Evolutionary conservation across 2,113 vertebrate genomes (phyloP), one percentile per base, ranked within the genome.

Genomic region (Heteronetta atricapilla): DNA sequence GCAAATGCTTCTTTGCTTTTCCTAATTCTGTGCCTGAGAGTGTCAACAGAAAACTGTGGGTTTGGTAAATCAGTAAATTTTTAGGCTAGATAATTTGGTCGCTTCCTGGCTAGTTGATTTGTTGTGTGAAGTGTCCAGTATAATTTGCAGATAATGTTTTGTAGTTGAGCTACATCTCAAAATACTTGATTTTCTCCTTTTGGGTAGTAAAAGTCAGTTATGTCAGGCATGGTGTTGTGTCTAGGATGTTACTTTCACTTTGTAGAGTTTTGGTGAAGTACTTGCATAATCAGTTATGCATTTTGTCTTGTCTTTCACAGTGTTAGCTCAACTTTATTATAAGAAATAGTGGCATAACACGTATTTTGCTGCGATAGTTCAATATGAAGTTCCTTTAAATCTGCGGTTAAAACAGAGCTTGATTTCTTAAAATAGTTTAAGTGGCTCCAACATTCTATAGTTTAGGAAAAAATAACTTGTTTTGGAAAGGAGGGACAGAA

Each of bases 211-310:
- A 8, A 79, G 55, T 50, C 9, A 21, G 1, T 21, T 85, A 42
- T 81, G 17, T 33, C 7, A 20, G 38, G 29, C 0, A 0, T 55
- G 46, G 21, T 28, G 9, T 33, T 34, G 5, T 6, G 11, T n/a
- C 18, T 42, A 11, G 34, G 67, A 13, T 69, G 42, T 48, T 82
- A 29, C 53, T 66, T n/a, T 22, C 79, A 15, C 17, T 79, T 93
- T 23, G 17, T 44, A 42, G 29, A 67, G 12, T 66, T 67, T 23
- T 67, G 42, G 44, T 22, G 31, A 67, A 67, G 42, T 67, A 23
- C 64, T 67, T 67, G 64, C 42, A 26, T 29, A 29, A 63, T 63
- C 25, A 8, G 38, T 44, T 33, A 67, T 11, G 21, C 14, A 15
- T 33, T 46, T 67, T 22, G 40, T 67, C 13, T 15, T 22, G 22